Evolutionary conservation across 2,113 vertebrate genomes (phyloP), one percentile per base, ranked within the genome.

Genomic region (Coreoperca whiteheadi): DNA sequence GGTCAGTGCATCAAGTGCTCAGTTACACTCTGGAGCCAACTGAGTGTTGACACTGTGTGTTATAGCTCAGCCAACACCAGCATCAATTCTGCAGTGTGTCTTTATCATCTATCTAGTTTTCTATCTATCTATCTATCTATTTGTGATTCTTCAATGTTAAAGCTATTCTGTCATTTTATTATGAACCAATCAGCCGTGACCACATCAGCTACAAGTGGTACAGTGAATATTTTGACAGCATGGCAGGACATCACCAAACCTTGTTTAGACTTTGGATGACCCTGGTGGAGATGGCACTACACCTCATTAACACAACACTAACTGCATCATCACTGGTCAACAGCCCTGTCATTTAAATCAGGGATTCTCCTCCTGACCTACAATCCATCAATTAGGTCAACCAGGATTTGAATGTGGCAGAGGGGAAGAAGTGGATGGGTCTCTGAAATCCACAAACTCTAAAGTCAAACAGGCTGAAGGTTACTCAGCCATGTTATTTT

Each of bases 401-500:
- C 50, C n/a, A 64, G 57, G 37, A 73, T 71, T 56, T 84, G 18
- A 80, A 73, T 25, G 46, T 41, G 57, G 28, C 21, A 37, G 37
- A 28, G 65, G 16, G 32, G 37, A 12, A 18, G 14, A 34, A 51
- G 59, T 81, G 66, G 48, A 79, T 51, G 39, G 12, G 20, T 63
- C 50, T 30, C 57, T 73, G 51, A 77, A 78, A 83, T 75, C 56
- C 63, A 64, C 41, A 46, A 61, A 81, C 63, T 37, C 51, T 51
- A 3, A 21, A 61, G 51, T 46, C 66, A 59, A 43, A 77, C 57
- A 65, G 28, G 64, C 85, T 61, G 60, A 79, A 78, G 79, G 79
- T 83, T 89, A 88, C 78, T 88, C 81, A 66, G 68, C 68, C 83
- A 84, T 91, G 64, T 85, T 77, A 54, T 68, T 68, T 21, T 41